These are phyloP conservation scores for Aphyosemion australe DNA, from an alignment of 2,113 vertebrate genomes.

Conservation along the genomic window DNA sequence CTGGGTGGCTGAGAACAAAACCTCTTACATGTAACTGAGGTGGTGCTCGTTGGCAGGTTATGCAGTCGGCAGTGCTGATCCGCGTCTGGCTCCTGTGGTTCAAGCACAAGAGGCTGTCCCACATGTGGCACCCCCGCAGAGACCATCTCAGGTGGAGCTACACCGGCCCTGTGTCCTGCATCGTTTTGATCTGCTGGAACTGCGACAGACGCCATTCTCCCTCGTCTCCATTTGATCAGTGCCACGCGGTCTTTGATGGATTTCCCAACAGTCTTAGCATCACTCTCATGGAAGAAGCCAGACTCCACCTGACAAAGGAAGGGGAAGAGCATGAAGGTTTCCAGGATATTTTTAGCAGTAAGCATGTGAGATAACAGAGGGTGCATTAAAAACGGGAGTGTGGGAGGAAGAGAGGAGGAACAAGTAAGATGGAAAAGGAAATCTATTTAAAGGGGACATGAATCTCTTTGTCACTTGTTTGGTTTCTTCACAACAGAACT, in stretches of 20 bases:
- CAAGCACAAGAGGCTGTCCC: constrained; percentile 73
- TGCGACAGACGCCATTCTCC: constrained; percentile 82
- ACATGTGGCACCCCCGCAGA: constrained; percentile 61
- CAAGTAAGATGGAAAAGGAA: constrained; percentile 30
- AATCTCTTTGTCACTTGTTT: constrained; percentile 30
- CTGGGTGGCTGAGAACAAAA: not conserved
- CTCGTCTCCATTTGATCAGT: constrained; percentile 91
- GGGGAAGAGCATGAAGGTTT: constrained; percentile 34
- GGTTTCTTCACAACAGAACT: constrained; percentile 36
- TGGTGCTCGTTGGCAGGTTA: constrained; percentile 84
- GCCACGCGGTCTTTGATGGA: constrained; percentile 93
- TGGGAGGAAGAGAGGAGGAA: constrained; percentile 24
- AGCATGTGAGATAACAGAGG: constrained; percentile 42
- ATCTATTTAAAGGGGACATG: constrained; percentile 54
- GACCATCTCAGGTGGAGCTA: constrained; percentile 54
- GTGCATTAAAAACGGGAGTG: constrained; percentile 28
- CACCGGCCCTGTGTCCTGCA: constrained; percentile 63
- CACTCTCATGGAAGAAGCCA: constrained; percentile 83
- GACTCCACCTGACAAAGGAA: constrained; percentile 68
- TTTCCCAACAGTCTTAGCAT: constrained; percentile 93
- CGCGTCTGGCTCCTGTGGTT: constrained; percentile 84
- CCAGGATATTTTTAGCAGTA: constrained; percentile 52
- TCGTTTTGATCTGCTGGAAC: constrained; percentile 73
- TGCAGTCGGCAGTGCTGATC: constrained; percentile 85
- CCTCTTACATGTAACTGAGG: constrained; percentile 91